Percentiles rank a stretch among this genome's conserved stretches.
Evolutionary conservation across 2,797 vertebrate genomes (phyloP).

Genomic region (Ctenochaetus hawaiiensis): DNA sequence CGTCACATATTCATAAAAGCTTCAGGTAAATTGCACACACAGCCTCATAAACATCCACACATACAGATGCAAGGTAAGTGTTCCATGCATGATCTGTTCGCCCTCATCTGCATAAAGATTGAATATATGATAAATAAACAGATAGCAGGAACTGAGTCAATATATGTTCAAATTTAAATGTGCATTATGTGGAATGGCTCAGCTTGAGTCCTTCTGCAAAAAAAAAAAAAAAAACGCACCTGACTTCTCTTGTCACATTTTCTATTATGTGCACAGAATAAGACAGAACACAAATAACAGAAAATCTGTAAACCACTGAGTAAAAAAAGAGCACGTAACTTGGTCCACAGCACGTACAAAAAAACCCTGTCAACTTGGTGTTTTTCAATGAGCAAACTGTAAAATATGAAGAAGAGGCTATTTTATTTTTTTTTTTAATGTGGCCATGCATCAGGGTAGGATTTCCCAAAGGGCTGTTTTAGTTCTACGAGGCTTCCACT

Average conservation of each 20-base stretch:
- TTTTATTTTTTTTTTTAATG: slow-evolving; percentile 23
- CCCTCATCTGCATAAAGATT: slow-evolving; percentile 82
- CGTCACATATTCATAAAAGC: slow-evolving; percentile 38
- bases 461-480: slow-evolving; percentile 65
- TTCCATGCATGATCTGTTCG: slow-evolving; percentile 73
- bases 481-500: slow-evolving; percentile 54
- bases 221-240: slow-evolving; percentile 32
- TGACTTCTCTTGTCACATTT: slow-evolving; percentile 79
- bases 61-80: slow-evolving; percentile 56
- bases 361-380: slow-evolving; percentile 20
- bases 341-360: slow-evolving; percentile 8
- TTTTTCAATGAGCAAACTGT: slow-evolving; percentile 38
- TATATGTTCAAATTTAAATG: slow-evolving; percentile 75
- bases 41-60: slow-evolving; percentile 52
- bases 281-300: slow-evolving; percentile 31
- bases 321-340: slow-evolving; percentile 30
- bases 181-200: slow-evolving; percentile 70
- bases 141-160: slow-evolving; percentile 68
- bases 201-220: slow-evolving; percentile 66
- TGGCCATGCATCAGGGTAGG: slow-evolving; percentile 37
- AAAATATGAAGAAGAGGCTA: slow-evolving; percentile 56
- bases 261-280: slow-evolving; percentile 64
- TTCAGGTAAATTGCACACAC: slow-evolving; percentile 54
- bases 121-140: slow-evolving; percentile 78
- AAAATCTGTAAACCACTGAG: slow-evolving; percentile 37